Conservation (phyloP, 2,888 invertebrate genomes). For the Gandaritis pyraliata region DNA sequence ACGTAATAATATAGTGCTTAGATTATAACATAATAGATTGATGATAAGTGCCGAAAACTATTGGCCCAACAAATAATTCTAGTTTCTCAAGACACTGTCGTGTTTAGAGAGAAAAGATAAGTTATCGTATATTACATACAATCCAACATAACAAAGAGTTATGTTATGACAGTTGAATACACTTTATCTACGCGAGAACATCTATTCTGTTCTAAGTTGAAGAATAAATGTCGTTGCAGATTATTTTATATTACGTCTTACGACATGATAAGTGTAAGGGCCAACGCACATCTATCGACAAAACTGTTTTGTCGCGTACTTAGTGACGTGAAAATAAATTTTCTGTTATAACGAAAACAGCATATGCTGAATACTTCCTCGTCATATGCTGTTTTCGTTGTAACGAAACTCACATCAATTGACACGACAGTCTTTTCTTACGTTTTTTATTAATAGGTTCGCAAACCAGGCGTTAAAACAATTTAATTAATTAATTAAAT, state of each 20-base stretch:
- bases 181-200: constrained; percentile 66
- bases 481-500: too few relatives aligned
- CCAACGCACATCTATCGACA: too few relatives aligned
- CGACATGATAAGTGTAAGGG: constrained; percentile 55
- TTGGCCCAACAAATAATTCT: constrained; percentile 33
- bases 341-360: too few relatives aligned
- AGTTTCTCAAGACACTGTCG: constrained; percentile 41
- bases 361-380: too few relatives aligned
- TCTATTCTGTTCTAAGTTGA: constrained; percentile 55
- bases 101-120: constrained; percentile 42
- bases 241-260: constrained; percentile 63
- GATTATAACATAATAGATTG: constrained; percentile 38
- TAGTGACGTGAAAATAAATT: too few relatives aligned
- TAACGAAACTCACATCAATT: too few relatives aligned
- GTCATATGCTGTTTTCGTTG: too few relatives aligned
- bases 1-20: constrained; percentile 38
- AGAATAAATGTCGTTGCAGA: constrained; percentile 69
- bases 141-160: constrained; percentile 51
- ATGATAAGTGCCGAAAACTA: constrained; percentile 37
- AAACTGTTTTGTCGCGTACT: too few relatives aligned
- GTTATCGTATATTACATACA: constrained; percentile 44
- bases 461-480: too few relatives aligned
- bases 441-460: too few relatives aligned
- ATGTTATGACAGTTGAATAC: constrained; percentile 61
- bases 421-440: too few relatives aligned